Percentiles rank a stretch among this genome's conserved stretches.
Conservation (phyloP, 2,113 vertebrate species). For the Erinaceus europaeus region DNA sequence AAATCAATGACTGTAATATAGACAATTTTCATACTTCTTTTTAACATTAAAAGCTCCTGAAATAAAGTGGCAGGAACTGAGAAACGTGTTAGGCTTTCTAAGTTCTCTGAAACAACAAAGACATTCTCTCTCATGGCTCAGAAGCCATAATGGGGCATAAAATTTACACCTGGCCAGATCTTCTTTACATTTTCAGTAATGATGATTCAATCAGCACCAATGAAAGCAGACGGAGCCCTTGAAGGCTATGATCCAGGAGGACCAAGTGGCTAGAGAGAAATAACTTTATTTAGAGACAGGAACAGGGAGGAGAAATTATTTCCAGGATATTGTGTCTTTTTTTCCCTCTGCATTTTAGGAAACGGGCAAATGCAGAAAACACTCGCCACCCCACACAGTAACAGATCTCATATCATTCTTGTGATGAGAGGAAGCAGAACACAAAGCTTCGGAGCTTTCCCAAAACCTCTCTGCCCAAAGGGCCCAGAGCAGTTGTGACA, state of each 20-base stretch:
- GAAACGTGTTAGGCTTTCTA: not conserved
- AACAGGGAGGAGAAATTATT: not conserved
- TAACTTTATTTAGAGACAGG: not conserved
- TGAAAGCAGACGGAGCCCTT: not conserved
- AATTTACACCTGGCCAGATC: not conserved
- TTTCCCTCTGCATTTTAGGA: not conserved
- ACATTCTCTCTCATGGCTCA: not conserved
- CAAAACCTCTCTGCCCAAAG: not conserved
- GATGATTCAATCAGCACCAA: not conserved
- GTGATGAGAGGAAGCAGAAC: not conserved
- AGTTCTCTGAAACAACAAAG: not conserved
- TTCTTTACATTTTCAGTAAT: not conserved
- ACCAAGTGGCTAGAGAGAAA: not conserved
- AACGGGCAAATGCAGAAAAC: not conserved
- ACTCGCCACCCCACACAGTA: not conserved
- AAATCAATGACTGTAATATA: not conserved
- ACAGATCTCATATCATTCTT: not conserved
- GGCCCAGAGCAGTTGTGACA: not conserved
- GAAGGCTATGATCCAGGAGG: not conserved
- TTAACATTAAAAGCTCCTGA: not conserved
- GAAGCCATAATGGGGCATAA: not conserved
- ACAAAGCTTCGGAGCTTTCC: not conserved
- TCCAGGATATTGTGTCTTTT: not conserved
- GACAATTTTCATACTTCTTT: not conserved
- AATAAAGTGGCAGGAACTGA: not conserved